phyloP scores from a whole-genome alignment of 2,113 vertebrate species.

The western clawed frog (Xenopus tropicalis) region DNA sequence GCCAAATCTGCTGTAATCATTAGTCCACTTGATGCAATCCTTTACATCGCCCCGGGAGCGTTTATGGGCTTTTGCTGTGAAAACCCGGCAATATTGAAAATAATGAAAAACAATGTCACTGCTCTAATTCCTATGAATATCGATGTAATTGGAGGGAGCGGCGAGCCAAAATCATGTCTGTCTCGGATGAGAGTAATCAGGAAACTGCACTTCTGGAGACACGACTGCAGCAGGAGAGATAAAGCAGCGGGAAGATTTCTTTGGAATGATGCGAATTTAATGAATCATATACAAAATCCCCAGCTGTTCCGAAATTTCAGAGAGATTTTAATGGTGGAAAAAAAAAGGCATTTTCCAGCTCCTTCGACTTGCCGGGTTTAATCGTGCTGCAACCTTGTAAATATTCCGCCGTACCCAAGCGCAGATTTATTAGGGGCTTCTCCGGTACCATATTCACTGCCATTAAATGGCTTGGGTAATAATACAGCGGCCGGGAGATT shows the following conservation, averaged over 20 bases:
- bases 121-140: conserved; percentile 20
- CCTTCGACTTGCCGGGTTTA: conserved; percentile 21
- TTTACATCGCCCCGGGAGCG: not conserved
- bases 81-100: conserved; percentile 17
- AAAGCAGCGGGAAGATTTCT: conserved; percentile 75
- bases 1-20: not conserved
- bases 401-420: not conserved
- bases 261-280: conserved; percentile 76
- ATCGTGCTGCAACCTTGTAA: not conserved
- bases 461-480: not conserved
- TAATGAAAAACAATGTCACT: conserved; percentile 22
- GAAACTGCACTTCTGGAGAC: conserved; percentile 63
- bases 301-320: conserved; percentile 82
- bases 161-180: conserved; percentile 59
- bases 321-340: conserved; percentile 73
- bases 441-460: not conserved
- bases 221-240: conserved; percentile 66
- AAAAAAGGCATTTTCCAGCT: conserved; percentile 66
- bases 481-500: no score
- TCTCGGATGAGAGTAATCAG: conserved; percentile 63
- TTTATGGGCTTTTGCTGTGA: conserved; percentile 2
- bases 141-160: conserved; percentile 55
- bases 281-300: conserved; percentile 76
- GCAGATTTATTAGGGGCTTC: no score
- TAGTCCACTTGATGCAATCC: not conserved